Evolutionary conservation across 2,113 vertebrate species (phyloP), one percentile per base, ranked within the genome.

Genomic region (Lethenteron reissneri): DNA sequence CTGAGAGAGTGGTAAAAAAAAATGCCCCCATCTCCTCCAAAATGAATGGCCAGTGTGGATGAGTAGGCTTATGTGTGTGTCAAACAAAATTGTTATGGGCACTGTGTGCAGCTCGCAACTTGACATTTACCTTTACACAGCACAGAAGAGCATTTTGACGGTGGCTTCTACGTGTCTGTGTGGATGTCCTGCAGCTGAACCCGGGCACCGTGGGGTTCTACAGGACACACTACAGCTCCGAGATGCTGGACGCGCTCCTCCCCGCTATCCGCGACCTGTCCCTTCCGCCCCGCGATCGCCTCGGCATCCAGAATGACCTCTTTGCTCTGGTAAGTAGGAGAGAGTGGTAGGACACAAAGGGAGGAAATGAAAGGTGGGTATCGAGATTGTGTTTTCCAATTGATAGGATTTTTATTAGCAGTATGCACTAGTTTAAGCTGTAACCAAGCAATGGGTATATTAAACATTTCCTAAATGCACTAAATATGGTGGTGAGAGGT

Each of bases 161-260:
- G 41, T 41, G 5, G 41, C 41, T 5, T 41, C 41, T 41, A 41
- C 41, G 6, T 41, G 6, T 41, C 41, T 41, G 41, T 41, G 41
- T 41, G 41, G 41, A 41, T 41, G 41, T 41, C 6, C 70, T 72
- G 70, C 11, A 97, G 94, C 79, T 96, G 74, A 97, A 97, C 78
- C 87, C 90, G 11, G 94, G 94, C 71, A 97, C 91, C 0, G 89
- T 97, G 71, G 94, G 94, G n/a, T 97, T 97, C 77, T 97, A 91
- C 75, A 87, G 94, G 56, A 88, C 92, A 41, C 90, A 95, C 73
- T 97, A 97, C 79, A 96, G 88, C 80, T 80, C 87, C 1, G 72
- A 82, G 75, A 92, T 97, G 91, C 80, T 97, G 78, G 82, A 92
- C 73, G 85, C 83, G 74, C 82, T 97, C 73, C 79, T 97, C 72